Evolutionary conservation across 2,888 invertebrate genomes (phyloP).

Genomic region (Drosophila conformis): DNA sequence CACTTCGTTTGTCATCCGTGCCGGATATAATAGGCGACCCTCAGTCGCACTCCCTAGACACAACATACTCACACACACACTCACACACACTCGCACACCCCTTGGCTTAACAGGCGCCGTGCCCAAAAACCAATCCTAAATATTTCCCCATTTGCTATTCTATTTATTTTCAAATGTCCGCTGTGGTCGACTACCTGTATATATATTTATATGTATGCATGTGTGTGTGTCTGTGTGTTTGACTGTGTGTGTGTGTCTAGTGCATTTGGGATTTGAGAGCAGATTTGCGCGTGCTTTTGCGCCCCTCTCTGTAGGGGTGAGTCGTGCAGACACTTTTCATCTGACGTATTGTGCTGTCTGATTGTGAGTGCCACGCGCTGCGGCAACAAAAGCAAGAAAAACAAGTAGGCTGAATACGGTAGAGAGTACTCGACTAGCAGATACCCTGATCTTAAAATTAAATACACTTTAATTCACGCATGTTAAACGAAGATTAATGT

Average conservation of each 20-base stretch:
- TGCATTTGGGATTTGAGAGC: slow-evolving; percentile 46
- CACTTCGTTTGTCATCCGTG: slow-evolving; percentile 52
- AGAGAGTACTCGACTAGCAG: neutral
- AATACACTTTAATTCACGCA: neutral
- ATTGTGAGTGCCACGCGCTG: slow-evolving; percentile 56
- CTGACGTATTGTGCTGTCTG: slow-evolving; percentile 40
- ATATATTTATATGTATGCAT: neutral
- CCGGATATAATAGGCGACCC: slow-evolving; percentile 54
- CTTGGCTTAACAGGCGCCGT: slow-evolving; percentile 39
- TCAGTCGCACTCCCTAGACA: slow-evolving; percentile 17
- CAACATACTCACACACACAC: slow-evolving; percentile 1
- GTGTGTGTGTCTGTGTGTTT: neutral
- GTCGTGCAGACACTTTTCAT: slow-evolving; percentile 4
- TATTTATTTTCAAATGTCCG: slow-evolving; percentile 48
- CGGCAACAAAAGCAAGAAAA: slow-evolving; percentile 6
- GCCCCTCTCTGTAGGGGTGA: slow-evolving; percentile 32
- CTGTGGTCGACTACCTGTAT: slow-evolving; percentile 51
- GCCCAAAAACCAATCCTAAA: slow-evolving; percentile 26
- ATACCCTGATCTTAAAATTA: neutral
- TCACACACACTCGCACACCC: slow-evolving; percentile 2
- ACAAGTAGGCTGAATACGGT: neutral
- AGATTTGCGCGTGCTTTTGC: slow-evolving; percentile 47
- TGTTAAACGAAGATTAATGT: neutral
- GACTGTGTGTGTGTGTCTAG: slow-evolving; percentile 4
- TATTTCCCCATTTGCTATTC: slow-evolving; percentile 22